These are phyloP conservation scores for Apotomis capreana DNA, from an alignment of 2,888 invertebrate genomes.

Conservation along the genomic window DNA sequence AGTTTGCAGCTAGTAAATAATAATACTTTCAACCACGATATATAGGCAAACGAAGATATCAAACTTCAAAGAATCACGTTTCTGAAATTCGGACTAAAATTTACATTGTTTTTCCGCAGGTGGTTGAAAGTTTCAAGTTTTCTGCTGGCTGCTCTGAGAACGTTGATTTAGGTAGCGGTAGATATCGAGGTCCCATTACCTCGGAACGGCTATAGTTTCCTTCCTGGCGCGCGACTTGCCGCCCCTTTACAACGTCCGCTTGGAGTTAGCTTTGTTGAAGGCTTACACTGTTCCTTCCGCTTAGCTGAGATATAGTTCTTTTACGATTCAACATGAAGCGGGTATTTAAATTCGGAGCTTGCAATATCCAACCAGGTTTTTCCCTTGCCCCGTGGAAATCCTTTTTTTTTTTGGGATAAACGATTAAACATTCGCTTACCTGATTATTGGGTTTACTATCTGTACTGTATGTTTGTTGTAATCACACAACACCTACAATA, in stretches of 20 bases:
- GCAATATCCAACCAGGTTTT: not conserved
- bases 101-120: no score
- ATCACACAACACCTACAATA: no score
- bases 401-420: no score
- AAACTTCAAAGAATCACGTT: no score
- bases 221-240: conserved; percentile 45
- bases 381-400: not conserved
- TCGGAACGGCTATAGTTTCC: conserved; percentile 35
- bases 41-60: no score
- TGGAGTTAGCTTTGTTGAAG: conserved; percentile 47
- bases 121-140: not conserved
- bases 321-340: conserved; percentile 7
- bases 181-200: conserved; percentile 28
- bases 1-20: no score
- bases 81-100: no score
- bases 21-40: no score
- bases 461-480: no score
- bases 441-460: no score
- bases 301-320: conserved; percentile 25
- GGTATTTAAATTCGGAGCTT: not conserved
- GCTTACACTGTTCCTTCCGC: conserved; percentile 48
- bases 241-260: conserved; percentile 56
- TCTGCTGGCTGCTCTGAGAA: not conserved
- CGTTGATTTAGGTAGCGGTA: conserved; percentile 5
- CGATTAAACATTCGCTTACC: no score